Base-by-base conservation (phyloP, 2,797 vertebrate genomes). In the Perodicticus potto region DNA sequence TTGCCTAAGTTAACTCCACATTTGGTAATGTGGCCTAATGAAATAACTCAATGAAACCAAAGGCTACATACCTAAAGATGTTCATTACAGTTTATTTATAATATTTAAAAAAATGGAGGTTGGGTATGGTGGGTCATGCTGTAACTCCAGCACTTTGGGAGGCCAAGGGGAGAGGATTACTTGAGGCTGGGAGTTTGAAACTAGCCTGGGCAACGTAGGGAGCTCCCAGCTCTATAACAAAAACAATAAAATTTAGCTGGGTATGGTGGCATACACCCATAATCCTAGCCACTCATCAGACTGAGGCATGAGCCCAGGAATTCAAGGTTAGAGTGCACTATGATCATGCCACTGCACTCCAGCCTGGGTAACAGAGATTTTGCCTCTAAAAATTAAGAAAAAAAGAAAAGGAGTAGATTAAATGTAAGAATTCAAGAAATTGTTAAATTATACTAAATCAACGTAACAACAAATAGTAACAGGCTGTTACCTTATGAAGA, bases 11-110 rank as follows among this genome's bases (percentile, higher is more conserved):
- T 73, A 80, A 91, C 88, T 91, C 59, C 65, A 67, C 73, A 91
- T 32, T 70, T 77, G 65, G 9, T 70, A 86, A 92, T 65, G 59
- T 43, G 37, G 29, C 16, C 67, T 34, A 81, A 76, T 77, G 32
- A 76, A 94, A 20, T 83, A 83, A 82, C 23, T 63, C 74, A 86
- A 25, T 90, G 95, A 86, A 82, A 91, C 55, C 55, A 49, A 83
- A 86, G 89, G 37, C 34, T 78, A 45, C 3, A 57, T 34, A 17
- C 63, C 78, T 82, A 72, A 93, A 74, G 67, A 67, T 81, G 45
- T 40, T 80, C 45, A 88, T 7, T 73, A 20, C 9, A 83, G 19
- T 69, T 73, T 65, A 83, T 59, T 86, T 57, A 72, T 22, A 81
- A 73, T 5, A 73, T 49, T 20, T 8, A 43, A 59, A 63, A 81